These are phyloP conservation scores for Ceratosolen solmsi DNA, from an alignment of 1,140 invertebrate species.

Conservation along the genomic window DNA sequence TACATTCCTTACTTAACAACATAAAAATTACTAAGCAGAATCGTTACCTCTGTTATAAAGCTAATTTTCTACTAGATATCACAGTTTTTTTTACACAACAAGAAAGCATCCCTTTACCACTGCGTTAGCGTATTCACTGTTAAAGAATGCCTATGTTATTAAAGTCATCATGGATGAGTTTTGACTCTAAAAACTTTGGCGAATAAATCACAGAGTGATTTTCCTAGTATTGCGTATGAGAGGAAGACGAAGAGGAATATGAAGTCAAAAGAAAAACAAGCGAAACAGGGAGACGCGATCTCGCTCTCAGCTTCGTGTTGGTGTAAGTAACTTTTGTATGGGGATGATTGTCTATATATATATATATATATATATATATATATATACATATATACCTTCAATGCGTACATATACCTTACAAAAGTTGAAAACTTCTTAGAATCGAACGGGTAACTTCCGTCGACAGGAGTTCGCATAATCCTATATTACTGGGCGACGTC, in stretches of 20 bases:
- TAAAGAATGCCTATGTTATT: neutral
- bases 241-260: neutral
- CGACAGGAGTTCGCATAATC: conserved; percentile 15
- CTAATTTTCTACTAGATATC: neutral
- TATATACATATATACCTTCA: neutral
- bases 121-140: neutral
- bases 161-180: neutral
- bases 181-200: conserved; percentile 4
- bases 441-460: conserved; percentile 19
- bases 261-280: conserved; percentile 1
- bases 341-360: neutral
- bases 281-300: neutral
- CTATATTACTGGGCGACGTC: neutral
- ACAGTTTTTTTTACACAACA: neutral
- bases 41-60: neutral
- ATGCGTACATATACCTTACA: neutral
- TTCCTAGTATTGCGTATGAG: neutral
- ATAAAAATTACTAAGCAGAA: neutral
- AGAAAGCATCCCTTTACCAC: neutral
- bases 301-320: neutral
- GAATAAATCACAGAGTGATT: conserved; percentile 11
- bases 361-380: neutral
- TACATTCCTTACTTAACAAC: neutral
- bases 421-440: conserved; percentile 1
- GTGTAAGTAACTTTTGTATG: conserved; percentile 1